Percentiles rank a stretch among this genome's conserved stretches.
Evolutionary conservation across 2,888 invertebrate species (phyloP).

Genomic region (Silvanus unidentatus): DNA sequence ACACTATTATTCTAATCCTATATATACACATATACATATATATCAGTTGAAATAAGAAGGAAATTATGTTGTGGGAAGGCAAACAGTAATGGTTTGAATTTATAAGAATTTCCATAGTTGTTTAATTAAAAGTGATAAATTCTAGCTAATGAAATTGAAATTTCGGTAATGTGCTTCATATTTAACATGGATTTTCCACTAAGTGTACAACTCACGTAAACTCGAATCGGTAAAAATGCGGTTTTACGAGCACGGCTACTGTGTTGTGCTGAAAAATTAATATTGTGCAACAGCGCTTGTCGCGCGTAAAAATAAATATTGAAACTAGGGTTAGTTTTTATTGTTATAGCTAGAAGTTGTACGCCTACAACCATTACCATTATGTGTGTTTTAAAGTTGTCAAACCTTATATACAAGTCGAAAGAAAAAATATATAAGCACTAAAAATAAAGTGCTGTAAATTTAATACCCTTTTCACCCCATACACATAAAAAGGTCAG

Average conservation of each 20-base stretch:
- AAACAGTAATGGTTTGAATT: too few relatives aligned
- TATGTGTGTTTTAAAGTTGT: constrained; percentile 23
- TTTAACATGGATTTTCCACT: constrained; percentile 13
- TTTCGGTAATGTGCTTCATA: neutral
- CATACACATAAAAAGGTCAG: neutral
- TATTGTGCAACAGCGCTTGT: constrained; percentile 29
- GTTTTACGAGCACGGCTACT: constrained; percentile 27
- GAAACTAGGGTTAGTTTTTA: constrained; percentile 37
- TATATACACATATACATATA: too few relatives aligned
- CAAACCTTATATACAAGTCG: neutral
- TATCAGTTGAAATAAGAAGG: too few relatives aligned
- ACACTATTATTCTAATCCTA: too few relatives aligned
- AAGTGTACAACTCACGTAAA: constrained; percentile 28
- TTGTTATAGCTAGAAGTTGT: constrained; percentile 30
- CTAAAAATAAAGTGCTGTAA: neutral
- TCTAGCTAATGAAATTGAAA: neutral
- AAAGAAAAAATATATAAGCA: neutral
- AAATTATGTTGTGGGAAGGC: too few relatives aligned
- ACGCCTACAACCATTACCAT: constrained; percentile 25
- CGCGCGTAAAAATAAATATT: constrained; percentile 37
- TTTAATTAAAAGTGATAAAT: too few relatives aligned
- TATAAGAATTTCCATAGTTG: too few relatives aligned
- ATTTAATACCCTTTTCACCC: neutral
- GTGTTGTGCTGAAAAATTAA: constrained; percentile 36
- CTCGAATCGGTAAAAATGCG: constrained; percentile 31